Evolutionary conservation across 2,888 invertebrate species (phyloP).

Genomic region (Diplazon laetatorius): DNA sequence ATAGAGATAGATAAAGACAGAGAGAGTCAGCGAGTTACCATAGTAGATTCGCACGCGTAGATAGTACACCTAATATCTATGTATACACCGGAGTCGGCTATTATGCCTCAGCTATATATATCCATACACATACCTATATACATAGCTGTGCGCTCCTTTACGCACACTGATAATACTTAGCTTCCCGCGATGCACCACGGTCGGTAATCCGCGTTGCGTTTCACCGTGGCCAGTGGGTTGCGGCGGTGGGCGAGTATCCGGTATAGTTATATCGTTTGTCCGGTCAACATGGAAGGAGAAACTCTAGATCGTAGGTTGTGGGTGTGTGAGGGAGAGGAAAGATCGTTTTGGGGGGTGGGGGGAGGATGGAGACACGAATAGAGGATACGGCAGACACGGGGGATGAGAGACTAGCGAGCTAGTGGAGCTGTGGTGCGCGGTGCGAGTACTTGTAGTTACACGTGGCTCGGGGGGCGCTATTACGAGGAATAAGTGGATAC

Average conservation of each 20-base stretch:
- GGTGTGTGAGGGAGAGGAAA: conserved; percentile 6
- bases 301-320: conserved; percentile 1
- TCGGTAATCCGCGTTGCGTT: conserved; percentile 55
- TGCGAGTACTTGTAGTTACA: conserved; percentile 59
- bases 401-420: background rate
- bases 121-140: too few relatives aligned
- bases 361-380: conserved; percentile 16
- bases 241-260: conserved; percentile 2
- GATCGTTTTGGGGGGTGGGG: conserved; percentile 10
- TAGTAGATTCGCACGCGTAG: conserved; percentile 45
- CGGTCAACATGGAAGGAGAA: conserved; percentile 8
- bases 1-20: conserved; percentile 1
- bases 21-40: conserved; percentile 36
- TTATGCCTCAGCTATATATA: conserved; percentile 13
- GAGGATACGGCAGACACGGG: background rate
- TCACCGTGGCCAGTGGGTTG: conserved; percentile 27
- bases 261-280: conserved; percentile 9
- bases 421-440: conserved; percentile 34
- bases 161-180: conserved; percentile 49
- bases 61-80: conserved; percentile 53
- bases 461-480: conserved; percentile 60
- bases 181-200: conserved; percentile 41
- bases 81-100: conserved; percentile 30
- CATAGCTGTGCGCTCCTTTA: conserved; percentile 23
- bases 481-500: conserved; percentile 66